Percentiles rank a stretch among this genome's conserved stretches.
phyloP scores from a whole-genome alignment of 2,797 vertebrate species.

The Amblyopsis hoosieri region DNA sequence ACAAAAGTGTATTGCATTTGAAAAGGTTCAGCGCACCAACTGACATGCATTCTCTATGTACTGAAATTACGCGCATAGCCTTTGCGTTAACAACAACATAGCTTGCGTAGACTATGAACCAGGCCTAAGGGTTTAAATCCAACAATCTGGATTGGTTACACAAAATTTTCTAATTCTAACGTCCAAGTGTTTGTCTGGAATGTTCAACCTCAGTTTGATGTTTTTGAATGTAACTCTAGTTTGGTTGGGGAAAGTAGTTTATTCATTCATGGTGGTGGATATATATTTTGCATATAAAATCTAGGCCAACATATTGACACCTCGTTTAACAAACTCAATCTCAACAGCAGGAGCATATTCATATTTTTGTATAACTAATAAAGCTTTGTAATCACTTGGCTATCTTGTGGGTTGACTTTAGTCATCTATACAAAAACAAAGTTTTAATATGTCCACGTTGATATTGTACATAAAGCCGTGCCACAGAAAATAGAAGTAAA shows the following conservation, averaged over 20 bases:
- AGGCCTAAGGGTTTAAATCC: too few species aligned
- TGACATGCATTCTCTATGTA: too few species aligned
- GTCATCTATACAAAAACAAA: neutral
- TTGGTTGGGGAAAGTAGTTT: neutral
- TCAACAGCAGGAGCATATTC: slow-evolving; percentile 16
- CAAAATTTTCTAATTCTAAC: too few species aligned
- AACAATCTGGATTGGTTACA: too few species aligned
- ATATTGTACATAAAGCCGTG: neutral
- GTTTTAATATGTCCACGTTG: neutral
- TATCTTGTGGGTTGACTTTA: slow-evolving; percentile 27
- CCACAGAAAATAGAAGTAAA: neutral
- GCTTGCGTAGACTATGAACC: too few species aligned
- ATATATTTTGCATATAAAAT: slow-evolving; percentile 14
- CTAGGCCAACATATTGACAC: slow-evolving; percentile 7
- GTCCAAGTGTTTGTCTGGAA: too few species aligned
- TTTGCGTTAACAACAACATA: too few species aligned
- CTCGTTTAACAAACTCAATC: neutral
- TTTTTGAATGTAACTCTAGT: neutral
- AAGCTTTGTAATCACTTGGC: slow-evolving; percentile 41
- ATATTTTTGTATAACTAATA: slow-evolving; percentile 49
- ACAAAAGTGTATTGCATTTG: too few species aligned
- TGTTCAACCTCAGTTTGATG: too few species aligned
- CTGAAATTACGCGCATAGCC: too few species aligned
- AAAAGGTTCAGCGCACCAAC: too few species aligned
- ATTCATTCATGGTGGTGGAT: slow-evolving; percentile 5